These are phyloP conservation scores for Nasonia oneida DNA, from an alignment of 2,888 invertebrate genomes.

Conservation along the genomic window DNA sequence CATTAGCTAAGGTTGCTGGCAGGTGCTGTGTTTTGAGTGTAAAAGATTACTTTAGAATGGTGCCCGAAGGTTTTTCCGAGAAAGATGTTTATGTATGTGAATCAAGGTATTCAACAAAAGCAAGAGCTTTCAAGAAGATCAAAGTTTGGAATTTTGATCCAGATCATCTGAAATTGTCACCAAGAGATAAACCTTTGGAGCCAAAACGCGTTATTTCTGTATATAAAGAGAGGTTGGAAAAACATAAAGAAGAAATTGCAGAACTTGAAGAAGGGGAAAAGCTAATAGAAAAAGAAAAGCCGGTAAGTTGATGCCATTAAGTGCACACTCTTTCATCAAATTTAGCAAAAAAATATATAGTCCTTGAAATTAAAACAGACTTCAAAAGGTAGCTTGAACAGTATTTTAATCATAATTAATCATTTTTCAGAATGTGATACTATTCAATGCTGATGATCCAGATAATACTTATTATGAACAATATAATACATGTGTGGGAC, in stretches of 20 bases:
- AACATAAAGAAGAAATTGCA: constrained; percentile 93
- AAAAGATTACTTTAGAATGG: constrained; percentile 94
- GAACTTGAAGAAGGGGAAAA: constrained; percentile 91
- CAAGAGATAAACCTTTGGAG: constrained; percentile 88
- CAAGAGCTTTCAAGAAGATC: constrained; percentile 95
- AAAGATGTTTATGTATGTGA: constrained; percentile 99
- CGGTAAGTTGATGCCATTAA: constrained; percentile 81
- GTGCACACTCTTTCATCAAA: not conserved
- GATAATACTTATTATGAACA: constrained; percentile 96
- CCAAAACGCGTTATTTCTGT: constrained; percentile 95
- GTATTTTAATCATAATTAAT: constrained; percentile 19
- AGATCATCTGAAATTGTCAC: constrained; percentile 83
- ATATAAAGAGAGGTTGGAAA: constrained; percentile 93
- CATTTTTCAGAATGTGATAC: constrained; percentile 86
- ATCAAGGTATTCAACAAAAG: constrained; percentile 93
- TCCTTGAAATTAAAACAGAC: constrained; percentile 6
- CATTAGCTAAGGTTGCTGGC: constrained; percentile 91
- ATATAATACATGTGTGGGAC: constrained; percentile 91
- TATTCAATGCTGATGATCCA: constrained; percentile 86
- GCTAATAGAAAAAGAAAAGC: constrained; percentile 91
- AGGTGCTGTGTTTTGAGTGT: constrained; percentile 96
- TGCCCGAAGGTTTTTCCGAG: constrained; percentile 92
- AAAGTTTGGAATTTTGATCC: constrained; percentile 87
- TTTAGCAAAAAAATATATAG: not conserved
- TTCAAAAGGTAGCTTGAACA: not conserved